These are phyloP conservation scores for Mesembrinibis cayennensis DNA, from an alignment of 2,113 vertebrate genomes.

Conservation along the genomic window DNA sequence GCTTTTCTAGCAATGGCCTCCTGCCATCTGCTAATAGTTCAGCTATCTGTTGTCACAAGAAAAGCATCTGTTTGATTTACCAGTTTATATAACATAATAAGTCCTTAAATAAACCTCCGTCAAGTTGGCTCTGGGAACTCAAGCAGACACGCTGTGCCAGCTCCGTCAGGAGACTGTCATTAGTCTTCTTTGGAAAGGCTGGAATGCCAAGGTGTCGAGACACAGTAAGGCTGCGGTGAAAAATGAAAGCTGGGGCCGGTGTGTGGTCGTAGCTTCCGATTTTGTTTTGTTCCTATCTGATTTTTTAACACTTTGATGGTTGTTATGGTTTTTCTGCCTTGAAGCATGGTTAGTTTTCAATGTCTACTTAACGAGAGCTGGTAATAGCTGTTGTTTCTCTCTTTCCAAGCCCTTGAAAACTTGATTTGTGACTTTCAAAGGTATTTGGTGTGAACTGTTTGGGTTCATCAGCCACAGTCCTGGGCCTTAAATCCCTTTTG, in stretches of 20 bases:
- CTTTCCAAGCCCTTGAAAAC: background rate
- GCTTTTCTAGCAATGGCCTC: constrained; percentile 13
- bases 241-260: background rate
- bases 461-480: background rate
- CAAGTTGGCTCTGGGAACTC: constrained; percentile 33
- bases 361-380: background rate
- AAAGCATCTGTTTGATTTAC: constrained; percentile 67
- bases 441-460: background rate
- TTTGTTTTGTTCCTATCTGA: background rate
- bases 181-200: constrained; percentile 14
- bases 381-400: background rate
- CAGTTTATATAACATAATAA: constrained; percentile 51
- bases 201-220: constrained; percentile 18
- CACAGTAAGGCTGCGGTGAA: background rate
- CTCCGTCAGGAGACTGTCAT: constrained; percentile 22
- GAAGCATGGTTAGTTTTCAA: constrained; percentile 4
- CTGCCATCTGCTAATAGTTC: constrained; percentile 50
- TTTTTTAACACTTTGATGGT: background rate
- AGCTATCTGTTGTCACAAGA: constrained; percentile 52
- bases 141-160: background rate
- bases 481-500: background rate
- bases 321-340: background rate
- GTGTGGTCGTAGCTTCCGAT: background rate
- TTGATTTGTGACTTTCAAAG: constrained; percentile 4
- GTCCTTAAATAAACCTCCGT: constrained; percentile 63